Evolutionary conservation across 2,797 vertebrate species (phyloP).

Genomic region (Psittacula derbiana): DNA sequence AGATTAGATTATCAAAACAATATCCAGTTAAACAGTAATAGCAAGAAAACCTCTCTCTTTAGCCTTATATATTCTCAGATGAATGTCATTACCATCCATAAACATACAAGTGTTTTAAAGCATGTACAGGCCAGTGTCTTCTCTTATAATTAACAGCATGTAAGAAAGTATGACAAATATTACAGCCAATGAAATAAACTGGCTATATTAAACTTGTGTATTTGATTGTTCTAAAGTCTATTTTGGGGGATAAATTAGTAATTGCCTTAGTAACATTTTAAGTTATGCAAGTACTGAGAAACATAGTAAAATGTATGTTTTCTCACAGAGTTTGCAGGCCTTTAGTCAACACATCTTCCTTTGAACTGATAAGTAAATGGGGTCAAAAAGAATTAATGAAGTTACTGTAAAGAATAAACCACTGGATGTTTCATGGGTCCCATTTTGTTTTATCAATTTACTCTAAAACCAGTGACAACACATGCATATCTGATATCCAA

Average conservation of each 20-base stretch:
- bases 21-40: background rate
- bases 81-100: background rate
- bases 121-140: background rate
- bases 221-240: background rate
- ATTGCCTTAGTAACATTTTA: background rate
- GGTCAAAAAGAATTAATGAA: background rate
- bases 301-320: background rate
- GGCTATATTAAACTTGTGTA: background rate
- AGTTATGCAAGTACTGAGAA: background rate
- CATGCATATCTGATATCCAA: background rate
- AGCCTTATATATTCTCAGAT: background rate
- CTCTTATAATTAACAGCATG: background rate
- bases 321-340: background rate
- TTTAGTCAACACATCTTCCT: background rate
- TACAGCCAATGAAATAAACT: background rate
- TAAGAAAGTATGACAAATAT: background rate
- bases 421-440: background rate
- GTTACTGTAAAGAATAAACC: background rate
- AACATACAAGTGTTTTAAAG: background rate
- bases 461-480: background rate
- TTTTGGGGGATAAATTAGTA: background rate
- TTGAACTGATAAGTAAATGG: background rate
- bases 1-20: background rate
- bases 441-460: background rate
- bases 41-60: background rate